Evolutionary conservation across 2,797 vertebrate species (phyloP), one percentile per base, ranked within the genome.

Genomic region (Erethizon dorsatum): DNA sequence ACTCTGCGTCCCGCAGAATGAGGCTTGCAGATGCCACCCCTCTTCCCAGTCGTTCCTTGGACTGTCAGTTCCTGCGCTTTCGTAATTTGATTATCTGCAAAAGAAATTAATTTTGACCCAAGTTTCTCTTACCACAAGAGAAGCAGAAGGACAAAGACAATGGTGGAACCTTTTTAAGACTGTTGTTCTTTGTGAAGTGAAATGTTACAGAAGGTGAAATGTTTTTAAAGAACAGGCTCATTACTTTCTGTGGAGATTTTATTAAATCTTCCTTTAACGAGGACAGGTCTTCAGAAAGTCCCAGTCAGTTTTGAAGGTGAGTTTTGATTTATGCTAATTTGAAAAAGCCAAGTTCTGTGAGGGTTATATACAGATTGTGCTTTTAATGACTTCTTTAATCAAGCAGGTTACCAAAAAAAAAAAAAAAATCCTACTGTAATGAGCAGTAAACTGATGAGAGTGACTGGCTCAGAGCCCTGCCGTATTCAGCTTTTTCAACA

Each of bases 271-370:
- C 7, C 88, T 96, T 94, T 94, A 96, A 95, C 5, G 82, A 97
- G 77, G 92, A 24, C 59, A 88, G 56, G 33, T 90, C 91, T 88
- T 94, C 67, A 63, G 50, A 95, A 96, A 96, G 87, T 88, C 45
- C n/a, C 33, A 92, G 59, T 91, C 82, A 90, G 86, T 94, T 97
- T 94, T 96, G 83, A 93, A 97, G 79, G 75, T 97, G 69, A 95
- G 79, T 97, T 96, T 97, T 96, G 94, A 96, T 96, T 97, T 97
- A 93, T 97, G 88, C 88, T 96, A 97, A 97, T 98, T 93, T 88
- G 73, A 52, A 88, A 96, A 96, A 90, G 84, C 78, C 79, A 57
- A 65, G 73, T 95, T 97, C 87, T 94, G 3, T 77, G 87, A 97
- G 59, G 65, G 41, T 94, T 95, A 79, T 86, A n/a, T 94, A 94